Base-by-base conservation (phyloP, 2,797 vertebrate genomes). In the Tinamus major region DNA sequence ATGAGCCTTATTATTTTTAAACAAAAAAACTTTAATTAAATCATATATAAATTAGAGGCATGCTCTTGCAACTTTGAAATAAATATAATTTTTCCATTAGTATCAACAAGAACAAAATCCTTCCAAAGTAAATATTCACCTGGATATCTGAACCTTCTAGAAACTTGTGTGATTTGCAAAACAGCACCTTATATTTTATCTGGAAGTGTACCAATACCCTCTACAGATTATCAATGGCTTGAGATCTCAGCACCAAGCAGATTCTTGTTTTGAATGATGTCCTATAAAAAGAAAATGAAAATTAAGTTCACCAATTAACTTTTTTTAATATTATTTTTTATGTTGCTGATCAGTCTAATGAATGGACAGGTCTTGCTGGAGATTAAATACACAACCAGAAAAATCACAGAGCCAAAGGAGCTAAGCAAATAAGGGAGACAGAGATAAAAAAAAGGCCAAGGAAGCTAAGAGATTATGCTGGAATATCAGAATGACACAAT, bases 271-370 rank as follows among this genome's bases (percentile, higher is more conserved):
- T 93, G 85, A 74, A 71, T 95, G 78, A 37, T 83, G 18, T 89
- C 95, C 89, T 88, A 90, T 81, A 95, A 97, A 96, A 72, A 93
- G 71, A 76, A 83, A 86, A 88, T 55, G 42, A 93, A 90, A 96
- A 92, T 95, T 85, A 67, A 85, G 6, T 92, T 97, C 85, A 81
- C 84, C 96, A 75, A 29, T 88, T 96, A 63, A 58, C 56, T 93
- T 46, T 29, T 55, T 17, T 26, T 37, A 49, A 49, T 24, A 49
- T 49, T 49, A 49, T 94, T 90, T 63, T 78, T 62, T 94, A 64
- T 78, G 65, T 63, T 79, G 62, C 4, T 89, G 94, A 95, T 87
- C 53, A 94, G 62, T 49, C 61, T 70, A 65, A 82, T 61, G 90
- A 93, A 51, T 31, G 42, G 71, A 79, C 4, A 41, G 56, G 18